phyloP scores from a whole-genome alignment of 1,140 invertebrate species.

The Apis cerana region DNA sequence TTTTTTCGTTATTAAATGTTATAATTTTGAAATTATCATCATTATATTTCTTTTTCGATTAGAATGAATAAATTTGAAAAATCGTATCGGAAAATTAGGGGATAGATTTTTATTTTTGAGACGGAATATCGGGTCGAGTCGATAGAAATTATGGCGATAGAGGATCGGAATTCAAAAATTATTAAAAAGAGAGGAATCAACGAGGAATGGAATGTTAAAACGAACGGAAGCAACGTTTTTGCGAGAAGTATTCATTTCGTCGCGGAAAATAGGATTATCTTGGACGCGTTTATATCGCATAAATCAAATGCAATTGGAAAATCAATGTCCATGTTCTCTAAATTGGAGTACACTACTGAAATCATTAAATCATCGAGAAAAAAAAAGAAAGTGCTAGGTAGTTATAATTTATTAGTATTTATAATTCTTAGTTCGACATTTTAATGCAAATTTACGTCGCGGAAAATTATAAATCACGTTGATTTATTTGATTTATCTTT shows the following conservation, averaged over 20 bases:
- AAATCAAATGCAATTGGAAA: conserved; percentile 34
- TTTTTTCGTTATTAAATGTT: too few relatives aligned
- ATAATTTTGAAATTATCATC: too few relatives aligned
- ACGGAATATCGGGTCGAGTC: not conserved
- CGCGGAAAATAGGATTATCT: not conserved
- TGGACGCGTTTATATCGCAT: not conserved
- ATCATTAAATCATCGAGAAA: not conserved
- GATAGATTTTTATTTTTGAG: not conserved
- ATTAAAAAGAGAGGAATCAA: not conserved
- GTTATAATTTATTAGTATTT: not conserved
- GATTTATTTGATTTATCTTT: not conserved
- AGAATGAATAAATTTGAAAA: too few relatives aligned
- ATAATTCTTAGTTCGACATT: not conserved
- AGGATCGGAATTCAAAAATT: not conserved
- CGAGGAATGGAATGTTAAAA: not conserved
- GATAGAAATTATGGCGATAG: not conserved
- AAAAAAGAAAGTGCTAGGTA: not conserved
- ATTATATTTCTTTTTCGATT: too few relatives aligned
- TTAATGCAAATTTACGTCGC: not conserved
- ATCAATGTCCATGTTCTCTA: conserved; percentile 15
- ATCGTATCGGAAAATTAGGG: not conserved
- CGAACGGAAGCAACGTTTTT: not conserved
- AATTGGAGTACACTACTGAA: not conserved
- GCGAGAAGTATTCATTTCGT: not conserved
- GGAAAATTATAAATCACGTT: not conserved